Evolutionary conservation across 2,113 vertebrate genomes (phyloP).

Genomic region (Arizona elegans): DNA sequence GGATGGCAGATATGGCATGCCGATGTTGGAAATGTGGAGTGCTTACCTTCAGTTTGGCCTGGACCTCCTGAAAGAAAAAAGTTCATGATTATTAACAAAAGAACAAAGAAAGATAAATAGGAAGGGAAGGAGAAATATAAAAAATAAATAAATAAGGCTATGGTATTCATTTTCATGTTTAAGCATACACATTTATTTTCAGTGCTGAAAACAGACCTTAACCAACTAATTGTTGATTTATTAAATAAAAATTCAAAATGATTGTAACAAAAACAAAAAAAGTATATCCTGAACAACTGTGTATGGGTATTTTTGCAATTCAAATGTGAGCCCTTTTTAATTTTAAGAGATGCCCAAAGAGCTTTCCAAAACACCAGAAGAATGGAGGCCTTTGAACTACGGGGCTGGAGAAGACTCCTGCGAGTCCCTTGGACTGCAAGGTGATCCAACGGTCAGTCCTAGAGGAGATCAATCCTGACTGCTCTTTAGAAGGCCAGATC

Average conservation of each 20-base stretch:
- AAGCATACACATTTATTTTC: not conserved
- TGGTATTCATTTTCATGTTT: not conserved
- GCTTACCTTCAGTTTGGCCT: rapidly evolving
- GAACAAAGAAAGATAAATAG: no score
- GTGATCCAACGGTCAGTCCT: no score
- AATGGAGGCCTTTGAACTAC: no score
- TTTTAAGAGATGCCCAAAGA: constrained; percentile 64
- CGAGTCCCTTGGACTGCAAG: no score
- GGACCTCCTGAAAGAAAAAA: not conserved
- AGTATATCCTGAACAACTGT: not conserved
- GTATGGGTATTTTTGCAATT: not conserved
- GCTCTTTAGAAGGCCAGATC: no score
- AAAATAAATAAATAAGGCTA: not conserved
- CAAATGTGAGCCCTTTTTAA: not conserved
- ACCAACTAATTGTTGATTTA: not conserved
- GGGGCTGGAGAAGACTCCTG: no score
- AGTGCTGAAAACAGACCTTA: not conserved
- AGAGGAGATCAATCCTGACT: no score
- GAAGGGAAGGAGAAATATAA: not conserved
- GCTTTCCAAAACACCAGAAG: constrained; percentile 75
- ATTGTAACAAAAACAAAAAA: not conserved
- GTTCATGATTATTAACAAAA: not conserved
- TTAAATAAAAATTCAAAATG: not conserved
- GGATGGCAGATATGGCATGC: not conserved
- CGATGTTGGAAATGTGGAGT: not conserved